phyloP scores from a whole-genome alignment of 2,797 vertebrate genomes.

The Rhadinocentrus ornatus region DNA sequence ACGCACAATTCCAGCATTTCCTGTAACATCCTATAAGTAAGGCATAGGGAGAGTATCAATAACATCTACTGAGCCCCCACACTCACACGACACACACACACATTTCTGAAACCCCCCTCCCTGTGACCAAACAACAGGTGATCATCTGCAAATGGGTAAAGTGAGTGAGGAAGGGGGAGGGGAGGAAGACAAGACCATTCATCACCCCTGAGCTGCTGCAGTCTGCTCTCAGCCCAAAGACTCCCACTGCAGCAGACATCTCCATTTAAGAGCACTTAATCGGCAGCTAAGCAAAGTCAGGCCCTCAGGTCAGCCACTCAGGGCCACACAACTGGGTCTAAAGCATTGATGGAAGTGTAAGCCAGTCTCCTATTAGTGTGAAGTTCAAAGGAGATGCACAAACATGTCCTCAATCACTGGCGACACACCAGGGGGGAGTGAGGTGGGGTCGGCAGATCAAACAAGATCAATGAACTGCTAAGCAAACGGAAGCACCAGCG shows the following conservation, averaged over 20 bases:
- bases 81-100: conserved; percentile 15
- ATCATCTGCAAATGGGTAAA: conserved; percentile 67
- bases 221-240: conserved; percentile 14
- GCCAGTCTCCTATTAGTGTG: conserved; percentile 30
- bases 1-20: too few relatives aligned
- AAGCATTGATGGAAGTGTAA: conserved; percentile 23
- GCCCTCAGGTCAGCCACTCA: conserved; percentile 51
- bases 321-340: conserved; percentile 45
- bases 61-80: conserved; percentile 30
- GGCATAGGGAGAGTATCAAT: conserved; percentile 49
- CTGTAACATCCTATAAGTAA: too few relatives aligned
- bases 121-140: conserved; percentile 73
- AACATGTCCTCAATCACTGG: conserved; percentile 38
- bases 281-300: conserved; percentile 68
- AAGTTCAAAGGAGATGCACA: conserved; percentile 54
- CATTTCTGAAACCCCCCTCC: conserved; percentile 41
- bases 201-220: conserved; percentile 51
- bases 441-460: conserved; percentile 25
- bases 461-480: conserved; percentile 19
- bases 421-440: not conserved
- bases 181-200: conserved; percentile 51
- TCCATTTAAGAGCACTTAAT: conserved; percentile 67
- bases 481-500: conserved; percentile 16
- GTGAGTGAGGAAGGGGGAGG: conserved; percentile 16
- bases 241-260: conserved; percentile 45